These are phyloP conservation scores for Plectus sambesii DNA, from an alignment of 1,140 invertebrate genomes.

Conservation along the genomic window DNA sequence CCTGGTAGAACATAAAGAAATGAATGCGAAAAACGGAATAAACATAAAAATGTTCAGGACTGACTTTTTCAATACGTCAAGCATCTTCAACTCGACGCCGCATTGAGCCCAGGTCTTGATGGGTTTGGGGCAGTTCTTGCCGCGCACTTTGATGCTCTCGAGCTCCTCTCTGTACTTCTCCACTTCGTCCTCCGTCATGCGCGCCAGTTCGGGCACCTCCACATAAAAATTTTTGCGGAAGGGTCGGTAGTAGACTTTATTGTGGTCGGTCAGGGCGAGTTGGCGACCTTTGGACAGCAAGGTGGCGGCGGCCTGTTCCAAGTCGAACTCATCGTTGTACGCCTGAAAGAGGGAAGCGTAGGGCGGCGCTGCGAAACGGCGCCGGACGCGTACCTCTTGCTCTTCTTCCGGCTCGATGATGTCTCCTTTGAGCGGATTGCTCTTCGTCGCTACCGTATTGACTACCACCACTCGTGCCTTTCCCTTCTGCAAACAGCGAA, in stretches of 20 bases:
- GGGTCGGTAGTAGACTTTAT: slow-evolving; percentile 48
- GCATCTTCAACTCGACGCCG: slow-evolving; percentile 87
- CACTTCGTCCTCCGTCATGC: slow-evolving; percentile 69
- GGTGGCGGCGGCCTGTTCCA: slow-evolving; percentile 29
- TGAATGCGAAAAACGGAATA: too few relatives aligned
- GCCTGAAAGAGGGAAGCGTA: too few relatives aligned
- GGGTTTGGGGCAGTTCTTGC: slow-evolving; percentile 78
- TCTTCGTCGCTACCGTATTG: slow-evolving; percentile 19
- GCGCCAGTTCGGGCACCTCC: slow-evolving; percentile 75
- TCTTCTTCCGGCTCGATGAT: slow-evolving; percentile 42
- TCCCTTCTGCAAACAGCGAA: background rate
- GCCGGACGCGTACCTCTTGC: slow-evolving; percentile 17
- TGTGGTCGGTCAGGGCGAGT: slow-evolving; percentile 35
- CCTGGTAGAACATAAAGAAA: too few relatives aligned
- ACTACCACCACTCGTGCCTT: slow-evolving; percentile 29
- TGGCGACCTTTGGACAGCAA: slow-evolving; percentile 22
- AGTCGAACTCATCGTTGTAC: slow-evolving; percentile 38
- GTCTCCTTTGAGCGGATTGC: slow-evolving; percentile 35
- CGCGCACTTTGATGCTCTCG: slow-evolving; percentile 57
- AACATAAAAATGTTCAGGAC: too few relatives aligned
- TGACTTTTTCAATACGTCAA: slow-evolving; percentile 78
- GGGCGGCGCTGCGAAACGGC: too few relatives aligned
- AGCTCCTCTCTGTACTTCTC: slow-evolving; percentile 60
- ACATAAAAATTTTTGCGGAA: slow-evolving; percentile 95
- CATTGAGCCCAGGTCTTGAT: slow-evolving; percentile 96